Evolutionary conservation across 2,797 vertebrate species (phyloP).

Genomic region (Chaetophractus vellerosus): DNA sequence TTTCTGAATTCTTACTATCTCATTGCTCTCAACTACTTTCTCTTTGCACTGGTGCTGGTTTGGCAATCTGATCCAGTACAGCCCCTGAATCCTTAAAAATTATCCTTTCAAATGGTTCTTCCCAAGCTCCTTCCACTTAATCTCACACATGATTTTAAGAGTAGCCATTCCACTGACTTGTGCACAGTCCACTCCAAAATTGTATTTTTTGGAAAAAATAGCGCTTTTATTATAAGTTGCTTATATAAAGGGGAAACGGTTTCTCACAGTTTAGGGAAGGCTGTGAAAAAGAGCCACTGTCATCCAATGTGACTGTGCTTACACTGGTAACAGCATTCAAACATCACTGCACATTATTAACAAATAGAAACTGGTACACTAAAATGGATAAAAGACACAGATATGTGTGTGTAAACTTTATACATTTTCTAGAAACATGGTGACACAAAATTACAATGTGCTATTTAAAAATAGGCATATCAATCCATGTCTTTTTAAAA

Average conservation of each 20-base stretch:
- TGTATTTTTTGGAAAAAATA: conserved; percentile 88
- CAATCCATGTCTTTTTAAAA: conserved; percentile 90
- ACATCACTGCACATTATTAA: conserved; percentile 92
- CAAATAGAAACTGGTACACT: conserved; percentile 89
- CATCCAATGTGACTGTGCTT: conserved; percentile 92
- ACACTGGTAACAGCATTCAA: conserved; percentile 90
- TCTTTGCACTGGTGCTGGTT: too few species aligned
- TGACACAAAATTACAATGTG: conserved; percentile 92
- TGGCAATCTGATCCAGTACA: too few species aligned
- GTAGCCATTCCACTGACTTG: not conserved
- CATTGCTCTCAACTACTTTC: too few species aligned
- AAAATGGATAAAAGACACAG: conserved; percentile 92
- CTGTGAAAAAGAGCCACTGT: conserved; percentile 91
- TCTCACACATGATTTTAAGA: not conserved
- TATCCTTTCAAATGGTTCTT: not conserved
- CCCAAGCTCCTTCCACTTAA: not conserved
- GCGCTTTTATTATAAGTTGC: conserved; percentile 94
- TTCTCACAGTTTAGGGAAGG: conserved; percentile 90
- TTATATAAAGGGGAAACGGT: conserved; percentile 92
- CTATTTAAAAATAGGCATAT: conserved; percentile 89
- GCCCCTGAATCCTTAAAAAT: too few species aligned
- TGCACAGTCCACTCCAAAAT: not conserved
- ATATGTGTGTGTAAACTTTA: conserved; percentile 91
- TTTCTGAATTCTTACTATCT: too few species aligned
- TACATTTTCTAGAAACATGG: conserved; percentile 90